A percentile compares a stretch with the other conserved stretches of the same genome.
These are phyloP conservation scores for Dicyrtomina minuta DNA, from an alignment of 2,888 invertebrate species.

Conservation along the genomic window DNA sequence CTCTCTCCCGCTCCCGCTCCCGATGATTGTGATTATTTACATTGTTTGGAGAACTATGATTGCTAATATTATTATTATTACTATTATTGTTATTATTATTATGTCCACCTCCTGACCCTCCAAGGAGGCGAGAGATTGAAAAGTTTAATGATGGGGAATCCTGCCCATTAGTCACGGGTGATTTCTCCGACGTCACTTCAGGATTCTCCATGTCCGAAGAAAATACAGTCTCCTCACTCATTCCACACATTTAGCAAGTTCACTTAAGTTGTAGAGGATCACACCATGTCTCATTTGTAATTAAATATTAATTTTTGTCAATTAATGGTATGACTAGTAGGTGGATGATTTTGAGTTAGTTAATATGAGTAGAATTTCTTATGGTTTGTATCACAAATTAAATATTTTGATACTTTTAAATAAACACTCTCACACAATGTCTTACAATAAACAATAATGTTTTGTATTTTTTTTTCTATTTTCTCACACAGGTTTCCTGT, in stretches of 20 bases:
- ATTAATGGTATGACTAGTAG: no score
- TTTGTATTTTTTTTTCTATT: no score
- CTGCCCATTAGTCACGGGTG: conserved; percentile 12
- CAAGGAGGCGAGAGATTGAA: conserved; percentile 53
- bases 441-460: no score
- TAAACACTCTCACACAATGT: no score
- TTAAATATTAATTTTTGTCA: no score
- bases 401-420: no score
- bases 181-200: conserved; percentile 47
- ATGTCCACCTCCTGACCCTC: conserved; percentile 42
- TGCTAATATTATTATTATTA: conserved; percentile 23
- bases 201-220: conserved; percentile 52
- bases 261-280: no score
- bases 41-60: not conserved
- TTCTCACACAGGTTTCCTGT: no score
- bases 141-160: conserved; percentile 52
- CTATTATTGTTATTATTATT: conserved; percentile 40
- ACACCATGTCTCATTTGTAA: not conserved
- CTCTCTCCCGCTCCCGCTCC: not conserved
- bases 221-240: conserved; percentile 51
- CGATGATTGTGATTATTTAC: conserved; percentile 21
- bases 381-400: no score
- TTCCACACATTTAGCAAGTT: conserved; percentile 51
- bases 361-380: no score
- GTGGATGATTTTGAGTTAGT: no score